Base-by-base conservation (phyloP, 2,888 invertebrate species). In the Drosophila flavopinicola region DNA sequence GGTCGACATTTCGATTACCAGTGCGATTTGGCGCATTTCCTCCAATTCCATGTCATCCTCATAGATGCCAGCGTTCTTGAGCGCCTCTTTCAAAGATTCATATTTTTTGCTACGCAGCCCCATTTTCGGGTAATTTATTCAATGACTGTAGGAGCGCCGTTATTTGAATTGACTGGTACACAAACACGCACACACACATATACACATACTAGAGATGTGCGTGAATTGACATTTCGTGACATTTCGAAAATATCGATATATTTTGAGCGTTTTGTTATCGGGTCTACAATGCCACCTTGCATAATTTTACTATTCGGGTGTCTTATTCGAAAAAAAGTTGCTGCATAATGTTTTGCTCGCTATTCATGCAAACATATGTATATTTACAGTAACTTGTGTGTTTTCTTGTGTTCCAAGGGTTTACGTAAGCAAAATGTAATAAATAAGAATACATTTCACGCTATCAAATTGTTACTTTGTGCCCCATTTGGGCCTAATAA, bases 21-120 rank as follows among this genome's bases (percentile, higher is more conserved):
- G 59, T 0, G 76, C 63, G 2, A 88, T 6, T 29, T 88, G 65
- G 0, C 74, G 75, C 89, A 89, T 90, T 51, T 89, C 83, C 1
- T 75, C 70, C 2, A 87, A 3, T 0, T 67, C 53, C 90, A 89
- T 89, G 10, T 73, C 87, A 0, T 78, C 78, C 25, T 89, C 89
- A 24, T 83, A 88, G 15, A 79, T 57, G 1, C 89, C 90, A 10
- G 84, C 78, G 7, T 42, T 71, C 11, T 41, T 48, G 0, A 79
- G 63, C 0, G 37, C 1, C 1, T 60, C n/a, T 0, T 29, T 41
- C 6, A 80, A 44, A 11, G 29, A 33, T 0, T 24, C 17, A 7
- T 11, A 33, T 6, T n/a, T 25, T 5, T 10, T 6, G 15, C 38
- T 57, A 9, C 78, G 71, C 20, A 63, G 11, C 17, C 78, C 60